phyloP scores from a whole-genome alignment of 2,113 vertebrate species.

The Platichthys flesus region DNA sequence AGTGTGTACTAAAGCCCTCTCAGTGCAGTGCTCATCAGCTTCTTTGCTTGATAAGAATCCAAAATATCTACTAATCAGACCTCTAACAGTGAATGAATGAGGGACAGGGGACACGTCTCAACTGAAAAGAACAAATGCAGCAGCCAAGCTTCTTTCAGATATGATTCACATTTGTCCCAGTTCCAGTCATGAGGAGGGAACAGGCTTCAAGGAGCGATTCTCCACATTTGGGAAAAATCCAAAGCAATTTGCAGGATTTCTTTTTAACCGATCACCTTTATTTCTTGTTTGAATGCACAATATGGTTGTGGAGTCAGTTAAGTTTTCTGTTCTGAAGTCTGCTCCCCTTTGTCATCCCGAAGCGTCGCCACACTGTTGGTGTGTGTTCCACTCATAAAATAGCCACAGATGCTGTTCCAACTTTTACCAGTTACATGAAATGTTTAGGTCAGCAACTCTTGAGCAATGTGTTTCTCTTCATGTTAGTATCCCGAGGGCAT shows the following conservation, averaged over 20 bases:
- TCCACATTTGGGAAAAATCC: constrained; percentile 40
- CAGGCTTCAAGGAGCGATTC: constrained; percentile 23
- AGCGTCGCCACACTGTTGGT: neutral
- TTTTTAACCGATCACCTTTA: constrained; percentile 4
- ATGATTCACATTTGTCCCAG: constrained; percentile 52
- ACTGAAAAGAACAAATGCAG: constrained; percentile 32
- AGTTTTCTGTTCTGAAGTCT: constrained; percentile 11
- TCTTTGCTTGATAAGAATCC: no score
- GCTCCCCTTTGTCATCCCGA: constrained; percentile 19
- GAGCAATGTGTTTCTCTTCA: constrained; percentile 9
- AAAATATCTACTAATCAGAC: no score
- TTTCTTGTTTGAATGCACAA: neutral
- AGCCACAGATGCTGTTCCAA: constrained; percentile 52
- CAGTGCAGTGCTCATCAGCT: no score
- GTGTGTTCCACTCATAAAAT: constrained; percentile 47
- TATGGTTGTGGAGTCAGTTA: neutral
- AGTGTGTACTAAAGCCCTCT: no score
- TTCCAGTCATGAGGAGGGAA: constrained; percentile 38
- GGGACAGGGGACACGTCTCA: neutral
- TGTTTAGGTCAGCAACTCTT: constrained; percentile 67
- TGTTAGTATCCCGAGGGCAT: constrained; percentile 54
- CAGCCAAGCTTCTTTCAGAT: constrained; percentile 40
- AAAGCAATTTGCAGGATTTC: neutral
- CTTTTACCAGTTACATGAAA: constrained; percentile 55
- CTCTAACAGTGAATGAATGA: no score